Percentiles rank a stretch among this genome's conserved stretches.
Conservation (phyloP, 2,888 invertebrate species). For the Drosophila limbata region DNA sequence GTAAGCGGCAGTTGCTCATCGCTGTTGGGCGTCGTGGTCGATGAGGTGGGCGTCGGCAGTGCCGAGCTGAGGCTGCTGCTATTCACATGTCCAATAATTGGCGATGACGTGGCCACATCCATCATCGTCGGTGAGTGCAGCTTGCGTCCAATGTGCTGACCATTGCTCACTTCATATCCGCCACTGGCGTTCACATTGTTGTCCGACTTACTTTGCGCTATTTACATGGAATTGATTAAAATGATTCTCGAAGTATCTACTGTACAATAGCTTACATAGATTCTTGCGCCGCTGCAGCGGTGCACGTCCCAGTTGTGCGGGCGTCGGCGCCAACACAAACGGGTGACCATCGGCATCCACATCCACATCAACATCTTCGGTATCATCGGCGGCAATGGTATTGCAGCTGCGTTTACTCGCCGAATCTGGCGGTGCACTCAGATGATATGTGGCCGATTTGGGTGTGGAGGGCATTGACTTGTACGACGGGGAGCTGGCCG, state of each 20-base stretch:
- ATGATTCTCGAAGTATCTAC: not conserved
- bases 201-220: slow-evolving; percentile 76
- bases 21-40: slow-evolving; percentile 82
- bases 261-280: slow-evolving; percentile 87
- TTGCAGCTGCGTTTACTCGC: slow-evolving; percentile 57
- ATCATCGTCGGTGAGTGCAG: slow-evolving; percentile 62
- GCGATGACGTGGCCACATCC: slow-evolving; percentile 81
- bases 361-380: slow-evolving; percentile 75
- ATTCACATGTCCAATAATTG: slow-evolving; percentile 84
- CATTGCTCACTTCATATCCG: slow-evolving; percentile 55
- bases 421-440: slow-evolving; percentile 70
- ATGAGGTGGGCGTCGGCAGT: slow-evolving; percentile 84
- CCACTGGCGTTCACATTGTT: slow-evolving; percentile 40
- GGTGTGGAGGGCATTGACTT: slow-evolving; percentile 85
- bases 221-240: not conserved
- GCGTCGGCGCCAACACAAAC: slow-evolving; percentile 96
- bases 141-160: slow-evolving; percentile 70
- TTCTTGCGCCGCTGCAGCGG: slow-evolving; percentile 95
- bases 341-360: slow-evolving; percentile 82
- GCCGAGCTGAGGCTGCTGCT: slow-evolving; percentile 83
- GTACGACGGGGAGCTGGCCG: slow-evolving; percentile 81
- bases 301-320: slow-evolving; percentile 96
- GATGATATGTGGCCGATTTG: slow-evolving; percentile 81
- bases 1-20: slow-evolving; percentile 87
- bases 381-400: slow-evolving; percentile 49